A percentile compares a stretch with the other conserved stretches of the same genome.
Evolutionary conservation across 2,113 vertebrate genomes (phyloP).

Genomic region (Dromiciops gliroides): DNA sequence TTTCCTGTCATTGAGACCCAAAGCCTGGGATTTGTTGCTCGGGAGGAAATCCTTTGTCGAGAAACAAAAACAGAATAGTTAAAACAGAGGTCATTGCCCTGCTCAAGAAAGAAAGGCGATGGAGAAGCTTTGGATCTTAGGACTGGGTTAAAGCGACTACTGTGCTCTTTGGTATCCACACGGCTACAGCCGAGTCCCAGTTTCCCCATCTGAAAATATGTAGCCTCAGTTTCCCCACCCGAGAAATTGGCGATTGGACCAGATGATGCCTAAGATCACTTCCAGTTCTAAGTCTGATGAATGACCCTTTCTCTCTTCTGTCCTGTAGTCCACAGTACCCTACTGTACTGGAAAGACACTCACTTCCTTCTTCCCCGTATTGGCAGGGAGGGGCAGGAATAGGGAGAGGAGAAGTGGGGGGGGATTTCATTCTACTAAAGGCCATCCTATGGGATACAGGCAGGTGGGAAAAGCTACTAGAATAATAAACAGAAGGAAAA

Average conservation of each 20-base stretch:
- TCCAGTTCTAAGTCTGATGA: not conserved
- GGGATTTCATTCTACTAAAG: not conserved
- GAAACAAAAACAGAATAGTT: not conserved
- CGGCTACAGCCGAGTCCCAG: not conserved
- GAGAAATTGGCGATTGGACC: not conserved
- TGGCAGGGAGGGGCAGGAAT: not conserved
- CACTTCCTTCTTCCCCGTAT: not conserved
- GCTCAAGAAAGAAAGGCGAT: not conserved
- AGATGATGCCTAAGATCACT: not conserved
- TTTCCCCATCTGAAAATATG: not conserved
- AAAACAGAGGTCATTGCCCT: not conserved
- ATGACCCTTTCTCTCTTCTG: not conserved
- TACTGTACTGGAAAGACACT: not conserved
- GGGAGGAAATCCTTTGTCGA: not conserved
- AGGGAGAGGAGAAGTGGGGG: not conserved
- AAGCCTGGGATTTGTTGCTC: not conserved
- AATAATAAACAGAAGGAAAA: not conserved
- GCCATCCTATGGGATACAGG: not conserved
- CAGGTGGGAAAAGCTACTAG: not conserved
- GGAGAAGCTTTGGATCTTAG: not conserved
- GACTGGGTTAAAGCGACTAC: not conserved
- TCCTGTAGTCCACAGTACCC: not conserved
- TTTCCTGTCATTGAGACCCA: constrained; percentile 1
- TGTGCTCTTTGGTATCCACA: not conserved
- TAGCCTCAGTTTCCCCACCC: not conserved